These are phyloP conservation scores for Triplophysa dalaica DNA, from an alignment of 2,113 vertebrate species.

Conservation along the genomic window DNA sequence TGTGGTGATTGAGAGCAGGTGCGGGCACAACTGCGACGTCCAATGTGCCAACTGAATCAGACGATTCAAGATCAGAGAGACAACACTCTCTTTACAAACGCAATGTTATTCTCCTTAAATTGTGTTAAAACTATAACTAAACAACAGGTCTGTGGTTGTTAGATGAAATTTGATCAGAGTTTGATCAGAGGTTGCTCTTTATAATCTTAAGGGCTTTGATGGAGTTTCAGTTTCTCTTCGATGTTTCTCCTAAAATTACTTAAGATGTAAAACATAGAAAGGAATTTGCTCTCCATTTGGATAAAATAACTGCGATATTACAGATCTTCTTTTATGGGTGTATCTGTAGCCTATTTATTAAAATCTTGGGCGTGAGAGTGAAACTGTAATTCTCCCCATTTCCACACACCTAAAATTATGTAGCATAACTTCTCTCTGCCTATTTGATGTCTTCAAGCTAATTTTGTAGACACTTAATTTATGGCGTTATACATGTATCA, in stretches of 20 bases:
- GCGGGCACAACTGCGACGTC: background rate
- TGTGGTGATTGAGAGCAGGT: conserved; percentile 22
- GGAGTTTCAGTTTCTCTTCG: too few species aligned
- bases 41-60: conserved; percentile 12
- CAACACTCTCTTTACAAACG: background rate
- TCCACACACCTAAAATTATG: background rate
- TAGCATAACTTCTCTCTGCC: too few species aligned
- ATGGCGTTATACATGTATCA: background rate
- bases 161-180: too few species aligned
- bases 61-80: conserved; percentile 5
- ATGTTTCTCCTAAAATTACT: too few species aligned
- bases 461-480: background rate
- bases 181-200: too few species aligned
- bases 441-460: background rate
- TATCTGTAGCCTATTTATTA: background rate
- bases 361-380: background rate
- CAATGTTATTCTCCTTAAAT: background rate
- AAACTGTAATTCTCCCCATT: background rate
- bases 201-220: too few species aligned
- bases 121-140: too few species aligned
- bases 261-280: too few species aligned
- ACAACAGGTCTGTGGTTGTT: too few species aligned
- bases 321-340: too few species aligned
- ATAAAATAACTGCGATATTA: too few species aligned
- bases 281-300: too few species aligned